These are phyloP conservation scores for Tetrapedia diversipes DNA, from an alignment of 2,888 invertebrate species.

Conservation along the genomic window DNA sequence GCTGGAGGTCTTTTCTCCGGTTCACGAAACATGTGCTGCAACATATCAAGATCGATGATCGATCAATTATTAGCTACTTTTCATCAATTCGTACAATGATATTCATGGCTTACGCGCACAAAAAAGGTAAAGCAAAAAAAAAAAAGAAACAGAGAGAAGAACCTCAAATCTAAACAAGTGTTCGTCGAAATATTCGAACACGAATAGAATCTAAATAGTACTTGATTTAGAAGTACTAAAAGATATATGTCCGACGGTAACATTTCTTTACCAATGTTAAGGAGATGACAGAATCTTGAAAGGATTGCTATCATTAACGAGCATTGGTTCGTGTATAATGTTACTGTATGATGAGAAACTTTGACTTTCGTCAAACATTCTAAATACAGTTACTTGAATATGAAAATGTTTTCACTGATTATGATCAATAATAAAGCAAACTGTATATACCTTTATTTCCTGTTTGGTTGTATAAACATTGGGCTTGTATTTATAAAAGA, in stretches of 20 bases:
- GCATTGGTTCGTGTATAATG: constrained; percentile 76
- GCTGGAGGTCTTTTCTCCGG: constrained; percentile 96
- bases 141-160: no score
- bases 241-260: background rate
- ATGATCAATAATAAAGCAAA: background rate
- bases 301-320: constrained; percentile 77
- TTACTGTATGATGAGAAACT: no score
- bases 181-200: constrained; percentile 24
- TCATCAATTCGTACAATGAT: background rate
- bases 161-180: constrained; percentile 12
- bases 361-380: no score
- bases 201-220: background rate
- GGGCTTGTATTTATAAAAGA: constrained; percentile 72
- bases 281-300: constrained; percentile 77
- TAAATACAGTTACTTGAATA: background rate
- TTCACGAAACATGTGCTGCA: constrained; percentile 93
- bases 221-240: background rate
- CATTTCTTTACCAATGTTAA: constrained; percentile 80
- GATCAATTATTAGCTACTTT: background rate
- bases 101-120: no score
- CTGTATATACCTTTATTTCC: constrained; percentile 85
- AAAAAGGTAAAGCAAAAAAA: no score
- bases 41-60: constrained; percentile 29
- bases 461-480: constrained; percentile 84
- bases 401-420: no score